Evolutionary conservation across 2,797 vertebrate species (phyloP).

Genomic region (Anableps anableps): DNA sequence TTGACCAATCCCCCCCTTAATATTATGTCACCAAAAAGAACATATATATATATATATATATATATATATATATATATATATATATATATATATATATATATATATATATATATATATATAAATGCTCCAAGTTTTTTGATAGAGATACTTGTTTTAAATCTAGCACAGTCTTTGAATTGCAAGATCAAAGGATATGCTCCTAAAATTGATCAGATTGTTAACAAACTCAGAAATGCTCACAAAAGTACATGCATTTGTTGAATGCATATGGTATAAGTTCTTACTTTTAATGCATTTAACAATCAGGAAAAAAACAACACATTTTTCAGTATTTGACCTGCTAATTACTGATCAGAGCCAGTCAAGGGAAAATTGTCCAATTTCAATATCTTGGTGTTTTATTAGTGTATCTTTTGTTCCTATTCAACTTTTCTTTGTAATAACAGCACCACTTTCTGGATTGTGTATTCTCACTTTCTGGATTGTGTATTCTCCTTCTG

Average conservation of each 20-base stretch:
- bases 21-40: too few species aligned
- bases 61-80: too few species aligned
- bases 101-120: too few species aligned
- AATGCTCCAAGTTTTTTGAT: neutral
- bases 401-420: slow-evolving; percentile 9
- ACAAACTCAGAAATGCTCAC: neutral
- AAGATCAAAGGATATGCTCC: too few species aligned
- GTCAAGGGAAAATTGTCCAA: neutral
- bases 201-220: too few species aligned
- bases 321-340: neutral
- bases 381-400: neutral
- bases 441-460: slow-evolving; percentile 12
- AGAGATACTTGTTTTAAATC: neutral
- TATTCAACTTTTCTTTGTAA: slow-evolving; percentile 47
- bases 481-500: slow-evolving; percentile 23
- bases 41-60: too few species aligned
- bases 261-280: neutral
- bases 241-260: neutral
- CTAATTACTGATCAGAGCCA: neutral
- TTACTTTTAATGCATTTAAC: neutral
- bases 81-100: too few species aligned
- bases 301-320: fast-evolving
- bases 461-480: slow-evolving; percentile 20
- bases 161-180: too few species aligned
- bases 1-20: too few species aligned